Conservation (phyloP, 2,113 vertebrate species). For the Cryptomyrus ogoouensis region DNA sequence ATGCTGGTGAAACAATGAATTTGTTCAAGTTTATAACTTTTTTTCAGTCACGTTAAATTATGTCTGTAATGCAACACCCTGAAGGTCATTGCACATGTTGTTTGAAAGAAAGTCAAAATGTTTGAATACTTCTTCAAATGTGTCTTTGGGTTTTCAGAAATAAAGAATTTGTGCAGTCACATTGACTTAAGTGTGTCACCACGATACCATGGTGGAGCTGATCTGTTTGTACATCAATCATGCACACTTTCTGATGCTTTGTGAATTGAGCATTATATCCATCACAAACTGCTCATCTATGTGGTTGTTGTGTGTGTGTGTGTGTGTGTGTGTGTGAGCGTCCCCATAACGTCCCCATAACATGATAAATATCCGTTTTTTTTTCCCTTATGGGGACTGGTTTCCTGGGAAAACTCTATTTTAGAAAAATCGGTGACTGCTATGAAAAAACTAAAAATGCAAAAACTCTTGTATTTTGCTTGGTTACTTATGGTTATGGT, state of each 20-base stretch:
- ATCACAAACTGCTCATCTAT: background rate
- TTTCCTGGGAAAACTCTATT: too few species aligned
- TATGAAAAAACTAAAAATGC: too few species aligned
- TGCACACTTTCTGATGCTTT: background rate
- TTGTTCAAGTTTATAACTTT: conserved; percentile 26
- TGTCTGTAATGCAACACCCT: conserved; percentile 32
- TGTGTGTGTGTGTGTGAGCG: too few species aligned
- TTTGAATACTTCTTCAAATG: conserved; percentile 32
- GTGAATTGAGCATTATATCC: background rate
- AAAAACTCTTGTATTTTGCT: too few species aligned
- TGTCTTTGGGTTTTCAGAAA: background rate
- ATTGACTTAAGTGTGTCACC: background rate
- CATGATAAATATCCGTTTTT: too few species aligned
- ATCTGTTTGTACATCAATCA: background rate
- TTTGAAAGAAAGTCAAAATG: conserved; percentile 19
- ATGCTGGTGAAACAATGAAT: background rate
- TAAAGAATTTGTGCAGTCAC: conserved; percentile 14
- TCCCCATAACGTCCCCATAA: too few species aligned
- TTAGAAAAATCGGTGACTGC: too few species aligned
- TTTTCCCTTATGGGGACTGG: too few species aligned
- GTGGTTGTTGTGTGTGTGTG: too few species aligned
- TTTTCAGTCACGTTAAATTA: conserved; percentile 6
- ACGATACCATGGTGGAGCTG: background rate
- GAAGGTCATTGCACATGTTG: conserved; percentile 40
- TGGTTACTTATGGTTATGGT: too few species aligned